Base-by-base conservation (phyloP, 2,113 vertebrate genomes). In the Prietella phreatophila region DNA sequence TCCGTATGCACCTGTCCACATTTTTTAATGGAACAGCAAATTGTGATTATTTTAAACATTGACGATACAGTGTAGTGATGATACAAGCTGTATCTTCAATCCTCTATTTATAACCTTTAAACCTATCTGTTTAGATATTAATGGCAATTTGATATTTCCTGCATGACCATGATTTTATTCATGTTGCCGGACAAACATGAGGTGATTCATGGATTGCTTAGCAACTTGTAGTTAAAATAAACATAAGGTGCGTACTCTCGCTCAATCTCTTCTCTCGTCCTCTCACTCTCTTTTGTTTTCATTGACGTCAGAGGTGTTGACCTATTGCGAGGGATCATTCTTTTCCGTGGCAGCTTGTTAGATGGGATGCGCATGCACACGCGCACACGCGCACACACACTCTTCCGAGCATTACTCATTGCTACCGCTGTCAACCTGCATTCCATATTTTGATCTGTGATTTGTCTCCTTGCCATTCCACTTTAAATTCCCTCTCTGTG, bases 231-330 rank as follows among this genome's bases (percentile, higher is more conserved):
- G 71, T 88, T 88, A 69, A 88, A 88, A 88, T 88, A 88, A 88
- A 88, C 87, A 85, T 36, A 14, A 67, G 50, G 67, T 55, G 65
- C 73, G 73, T 88, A 53, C 79, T 33, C 83, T 84, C 63, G 42
- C 55, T 75, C 65, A 36, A 6, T 71, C 86, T 87, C 53, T 42
- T 58, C 79, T 87, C 42, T 58, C 63, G 8, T 67, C 78, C 86
- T 75, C 80, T 91, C 67, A 85, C 80, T 56, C 58, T 86, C 93
- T 94, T 89, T 94, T 94, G 93, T 94, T 93, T 93, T 94, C 93
- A 93, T 91, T 95, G 94, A 95, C 94, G 94, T 95, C 94, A 96
- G 92, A 91, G 89, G 91, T 93, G 93, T 92, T 95, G 95, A 95
- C 94, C 94, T 95, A 79, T 95, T 90, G 87, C 86, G 82, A 88